These are phyloP conservation scores for Pogoniulus pusillus DNA, from an alignment of 2,797 vertebrate genomes.

Conservation along the genomic window DNA sequence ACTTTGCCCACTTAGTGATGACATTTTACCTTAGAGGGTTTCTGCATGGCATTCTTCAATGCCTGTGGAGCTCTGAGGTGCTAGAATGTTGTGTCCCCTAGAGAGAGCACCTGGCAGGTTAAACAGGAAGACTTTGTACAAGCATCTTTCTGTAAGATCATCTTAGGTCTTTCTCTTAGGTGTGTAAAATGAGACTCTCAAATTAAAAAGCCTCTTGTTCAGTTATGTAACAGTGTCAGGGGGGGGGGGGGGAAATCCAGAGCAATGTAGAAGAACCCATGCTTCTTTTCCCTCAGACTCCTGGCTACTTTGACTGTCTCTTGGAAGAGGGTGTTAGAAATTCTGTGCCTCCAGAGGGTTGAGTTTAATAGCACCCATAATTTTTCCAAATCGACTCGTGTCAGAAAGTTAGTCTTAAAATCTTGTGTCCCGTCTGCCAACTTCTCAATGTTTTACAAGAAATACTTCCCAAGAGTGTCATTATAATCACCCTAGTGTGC, in stretches of 20 bases:
- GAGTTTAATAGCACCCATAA: not conserved
- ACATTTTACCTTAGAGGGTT: not conserved
- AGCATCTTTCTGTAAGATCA: not conserved
- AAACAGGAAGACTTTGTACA: not conserved
- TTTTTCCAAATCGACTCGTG: slow-evolving; percentile 4
- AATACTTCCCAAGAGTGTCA: not conserved
- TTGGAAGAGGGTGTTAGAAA: not conserved
- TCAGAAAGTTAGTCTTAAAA: slow-evolving; percentile 47
- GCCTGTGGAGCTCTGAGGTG: not conserved
- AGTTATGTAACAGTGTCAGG: not conserved
- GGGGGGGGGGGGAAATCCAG: not conserved
- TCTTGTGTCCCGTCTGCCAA: slow-evolving; percentile 42
- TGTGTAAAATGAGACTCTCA: not conserved
- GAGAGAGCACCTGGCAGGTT: not conserved
- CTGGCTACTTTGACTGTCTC: not conserved
- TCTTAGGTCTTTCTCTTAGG: not conserved
- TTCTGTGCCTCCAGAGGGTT: not conserved
- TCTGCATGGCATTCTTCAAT: not conserved
- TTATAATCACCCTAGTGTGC: not conserved
- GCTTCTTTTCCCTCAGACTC: not conserved
- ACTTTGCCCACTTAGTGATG: not conserved
- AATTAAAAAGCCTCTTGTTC: not conserved
- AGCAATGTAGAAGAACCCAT: not conserved
- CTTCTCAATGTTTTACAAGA: slow-evolving; percentile 29
- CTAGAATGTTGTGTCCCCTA: not conserved